Base-by-base conservation (phyloP, 2,797 vertebrate species). In the Alectoris magna region DNA sequence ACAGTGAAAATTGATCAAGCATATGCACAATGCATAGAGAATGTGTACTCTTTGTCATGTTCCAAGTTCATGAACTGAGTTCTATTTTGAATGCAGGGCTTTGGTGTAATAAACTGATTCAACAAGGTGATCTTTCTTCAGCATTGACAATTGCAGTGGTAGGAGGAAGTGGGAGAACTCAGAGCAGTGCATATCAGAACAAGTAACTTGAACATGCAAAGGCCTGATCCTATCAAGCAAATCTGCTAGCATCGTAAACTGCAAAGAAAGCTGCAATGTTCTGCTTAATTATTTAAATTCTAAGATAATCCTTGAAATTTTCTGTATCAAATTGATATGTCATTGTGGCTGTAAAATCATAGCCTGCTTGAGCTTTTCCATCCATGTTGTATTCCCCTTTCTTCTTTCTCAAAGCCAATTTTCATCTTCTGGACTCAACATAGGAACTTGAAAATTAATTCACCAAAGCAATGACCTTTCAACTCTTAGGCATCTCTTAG, bases 1-100 rank as follows among this genome's bases (percentile, higher is more conserved):
- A 99, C 99, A 1, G 99, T 99, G 96, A 99, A 98, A 98, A 99
- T 99, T 87, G 99, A 99, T 95, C 99, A 99, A 29, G 99, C 99
- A 0, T 99, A 99, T 0, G 99, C 99, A 9, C 98, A 99, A 46
- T 99, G 99, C 92, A 99, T 97, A 69, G 98, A 99, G 97, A 99
- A 99, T 0, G 98, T 99, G 92, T 99, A 99, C 87, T 99, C 99
- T 60, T 99, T 99, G 18, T 98, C 99, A 0, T 99, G 98, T 84
- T 99, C 99, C 97, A 99, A 93, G 29, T 49, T 31, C 18, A 19
- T 58, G 38, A 77, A n/a, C 34, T 39, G 49, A 58, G 2, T 83
- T 96, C 55, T 87, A 15, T 62, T 85, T 68, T 27, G 43, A 87
- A 36, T 64, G 27, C 73, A 68, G 63, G 14, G 2, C 55, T 85